Evolutionary conservation across 1,140 invertebrate species (phyloP), one percentile per base, ranked within the genome.

Genomic region (Diachasma alloeum): DNA sequence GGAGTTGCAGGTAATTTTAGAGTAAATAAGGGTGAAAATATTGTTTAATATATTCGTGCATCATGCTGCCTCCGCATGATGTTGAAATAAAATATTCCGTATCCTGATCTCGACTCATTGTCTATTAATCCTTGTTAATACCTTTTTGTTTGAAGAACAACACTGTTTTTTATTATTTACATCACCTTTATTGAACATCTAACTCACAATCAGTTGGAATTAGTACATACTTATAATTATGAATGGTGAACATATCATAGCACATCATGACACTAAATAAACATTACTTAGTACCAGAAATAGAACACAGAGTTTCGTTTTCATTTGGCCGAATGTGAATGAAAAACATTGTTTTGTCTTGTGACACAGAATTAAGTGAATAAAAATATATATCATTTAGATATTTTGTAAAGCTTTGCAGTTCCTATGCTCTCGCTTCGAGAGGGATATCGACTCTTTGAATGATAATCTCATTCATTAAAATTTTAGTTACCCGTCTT

Each of bases 1-100:
- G 85, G 79, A 84, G 82, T 84, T 85, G 83, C 79, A 79, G 84
- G 79, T 86, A 84, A 83, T 83, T 84, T 83, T 85, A 86, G 83
- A 83, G 66, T 53, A 59, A 72, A 78, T 69, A 59, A 74, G 56
- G 69, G 70, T 71, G 67, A 78, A 48, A 26, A 82, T 70, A 85
- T 81, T 83, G 82, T 82, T 83, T 82, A 82, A 81, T 74, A 81
- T 85, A 86, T 84, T 84, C 81, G 79, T 83, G 74, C 81, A 82
- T 81, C 77, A 78, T 83, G 79, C 74, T 79, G 80, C 80, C 81
- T 84, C 80, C 70, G 74, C 69, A 72, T 42, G 69, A 72, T 48
- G 69, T 48, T 72, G 72, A 78, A 78, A 78, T 78, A 78, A 78
- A 76, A 74, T 78, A 78, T 80, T 80, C 76, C 75, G 73, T 78